Evolutionary conservation across 2,888 invertebrate genomes (phyloP), one percentile per base, ranked within the genome.

Genomic region (Operophtera brumata): DNA sequence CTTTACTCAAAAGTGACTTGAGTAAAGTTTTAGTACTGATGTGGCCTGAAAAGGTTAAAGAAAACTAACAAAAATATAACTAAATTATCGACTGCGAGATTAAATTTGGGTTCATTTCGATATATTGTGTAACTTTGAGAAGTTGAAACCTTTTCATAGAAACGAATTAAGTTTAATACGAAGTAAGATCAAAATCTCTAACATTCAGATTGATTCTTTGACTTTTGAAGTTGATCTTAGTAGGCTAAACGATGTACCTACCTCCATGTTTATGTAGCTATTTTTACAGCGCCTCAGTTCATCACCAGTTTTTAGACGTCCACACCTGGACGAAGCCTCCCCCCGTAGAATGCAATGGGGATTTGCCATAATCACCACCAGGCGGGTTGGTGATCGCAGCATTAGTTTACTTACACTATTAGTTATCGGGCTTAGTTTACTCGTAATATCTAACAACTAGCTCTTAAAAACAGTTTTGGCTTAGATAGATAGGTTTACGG

Each of bases 171-270:
- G 44, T 51, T n/a, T n/a, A n/a, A n/a, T n/a, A n/a, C n/a, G n/a
- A n/a, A n/a, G n/a, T n/a, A n/a, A n/a, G 52, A 57, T 57, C 49
- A 57, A 55, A 53, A 48, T 11, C 50, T 42, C n/a, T n/a, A n/a
- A n/a, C n/a, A 47, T 58, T 58, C 35, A 45, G 36, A 44, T 58
- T 51, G 55, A 44, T 47, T 48, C 11, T 48, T 46, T 47, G 44
- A 57, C 47, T 45, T 54, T 54, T 34, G 20, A 26, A 35, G 41
- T 32, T 32, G 32, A 20, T 47, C 47, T 30, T 32, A 32, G 10
- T 37, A 37, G 36, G 37, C n/a, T 30, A 2, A 6, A 1, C 6
- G 26, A 2, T 26, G n/a, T n/a, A n/a, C n/a, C n/a, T n/a, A n/a
- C n/a, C n/a, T n/a, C n/a, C n/a, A n/a, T n/a, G n/a, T n/a, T n/a